Percentiles rank a stretch among this genome's conserved stretches.
These are phyloP conservation scores for Aethina tumida DNA, from an alignment of 1,140 invertebrate genomes.

Conservation along the genomic window DNA sequence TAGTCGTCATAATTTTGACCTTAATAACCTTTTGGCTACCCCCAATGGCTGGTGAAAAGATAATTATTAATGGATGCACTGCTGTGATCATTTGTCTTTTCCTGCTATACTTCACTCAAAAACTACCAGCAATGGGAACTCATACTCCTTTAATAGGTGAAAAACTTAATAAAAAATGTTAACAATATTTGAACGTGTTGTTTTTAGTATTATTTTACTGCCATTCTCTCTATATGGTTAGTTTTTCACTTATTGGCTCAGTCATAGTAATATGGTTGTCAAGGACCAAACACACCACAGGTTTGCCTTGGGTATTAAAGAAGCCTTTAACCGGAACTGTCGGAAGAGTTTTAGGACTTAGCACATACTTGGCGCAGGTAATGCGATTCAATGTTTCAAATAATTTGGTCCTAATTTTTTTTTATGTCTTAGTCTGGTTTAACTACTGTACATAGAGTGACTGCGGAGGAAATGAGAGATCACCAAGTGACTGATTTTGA, in stretches of 20 bases:
- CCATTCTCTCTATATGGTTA: constrained; percentile 46
- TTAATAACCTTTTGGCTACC: constrained; percentile 55
- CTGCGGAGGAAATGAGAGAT: constrained; percentile 39
- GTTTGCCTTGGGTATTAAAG: constrained; percentile 46
- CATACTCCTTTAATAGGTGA: constrained; percentile 55
- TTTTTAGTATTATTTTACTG: constrained; percentile 42
- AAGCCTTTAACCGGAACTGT: constrained; percentile 42
- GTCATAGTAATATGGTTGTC: constrained; percentile 45
- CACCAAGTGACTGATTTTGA: constrained; percentile 35
- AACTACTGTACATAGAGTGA: constrained; percentile 22
- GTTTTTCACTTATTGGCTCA: constrained; percentile 50
- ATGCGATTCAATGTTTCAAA: constrained; percentile 3
- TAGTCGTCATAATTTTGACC: constrained; percentile 51
- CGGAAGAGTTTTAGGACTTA: constrained; percentile 42
- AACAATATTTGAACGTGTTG: not conserved
- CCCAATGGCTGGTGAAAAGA: constrained; percentile 53
- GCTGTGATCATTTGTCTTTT: constrained; percentile 48
- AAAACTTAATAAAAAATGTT: constrained; percentile 5
- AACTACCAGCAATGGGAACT: constrained; percentile 48
- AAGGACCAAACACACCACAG: constrained; percentile 37
- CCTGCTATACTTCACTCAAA: constrained; percentile 52
- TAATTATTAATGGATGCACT: constrained; percentile 48
- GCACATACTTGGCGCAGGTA: constrained; percentile 24
- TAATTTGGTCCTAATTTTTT: not conserved
- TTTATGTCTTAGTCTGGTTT: constrained; percentile 9